phyloP scores from a whole-genome alignment of 2,113 vertebrate genomes.

The Phaethornis superciliosus region DNA sequence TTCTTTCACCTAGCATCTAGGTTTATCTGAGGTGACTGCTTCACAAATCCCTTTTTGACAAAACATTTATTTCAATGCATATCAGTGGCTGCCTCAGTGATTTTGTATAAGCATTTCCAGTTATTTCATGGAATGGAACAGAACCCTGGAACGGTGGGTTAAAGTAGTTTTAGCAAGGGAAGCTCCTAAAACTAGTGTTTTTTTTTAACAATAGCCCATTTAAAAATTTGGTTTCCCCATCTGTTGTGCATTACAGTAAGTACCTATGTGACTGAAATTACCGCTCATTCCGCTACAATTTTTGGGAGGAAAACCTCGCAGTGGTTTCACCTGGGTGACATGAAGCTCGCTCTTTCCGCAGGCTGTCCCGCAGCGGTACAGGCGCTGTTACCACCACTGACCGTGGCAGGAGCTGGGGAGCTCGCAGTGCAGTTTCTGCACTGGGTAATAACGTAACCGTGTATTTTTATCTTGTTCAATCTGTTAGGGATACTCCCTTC shows the following conservation, averaged over 20 bases:
- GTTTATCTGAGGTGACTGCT: not conserved
- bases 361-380: not conserved
- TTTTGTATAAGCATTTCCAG: not conserved
- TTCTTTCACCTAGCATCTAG: not conserved
- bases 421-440: not conserved
- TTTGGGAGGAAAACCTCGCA: not conserved
- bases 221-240: not conserved
- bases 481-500: not conserved
- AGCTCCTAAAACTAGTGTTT: not conserved
- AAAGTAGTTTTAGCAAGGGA: not conserved
- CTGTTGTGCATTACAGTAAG: not conserved
- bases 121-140: not conserved
- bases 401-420: fast-evolving
- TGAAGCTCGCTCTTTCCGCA: not conserved
- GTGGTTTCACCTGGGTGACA: not conserved
- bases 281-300: not conserved
- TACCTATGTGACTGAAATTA: not conserved
- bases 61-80: not conserved
- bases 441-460: too few relatives aligned
- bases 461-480: too few relatives aligned
- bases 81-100: not conserved
- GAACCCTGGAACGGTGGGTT: not conserved
- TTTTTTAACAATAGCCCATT: too few relatives aligned
- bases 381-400: not conserved
- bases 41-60: not conserved